Percentiles rank a stretch among this genome's conserved stretches.
These are phyloP conservation scores for Gymnopithys bicolor DNA, from an alignment of 2,797 vertebrate genomes.

Conservation along the genomic window DNA sequence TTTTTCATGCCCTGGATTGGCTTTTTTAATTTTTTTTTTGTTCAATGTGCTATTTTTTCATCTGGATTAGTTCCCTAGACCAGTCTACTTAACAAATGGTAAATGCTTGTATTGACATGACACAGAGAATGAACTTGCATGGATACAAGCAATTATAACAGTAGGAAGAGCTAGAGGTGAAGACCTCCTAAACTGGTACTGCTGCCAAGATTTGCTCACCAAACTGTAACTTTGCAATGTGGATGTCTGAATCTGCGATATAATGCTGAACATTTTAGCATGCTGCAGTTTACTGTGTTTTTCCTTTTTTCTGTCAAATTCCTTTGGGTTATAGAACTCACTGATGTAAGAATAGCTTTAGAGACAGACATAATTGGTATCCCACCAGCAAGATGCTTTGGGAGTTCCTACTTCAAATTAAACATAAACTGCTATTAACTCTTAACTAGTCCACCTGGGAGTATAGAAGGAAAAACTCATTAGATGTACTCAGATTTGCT, in stretches of 20 bases:
- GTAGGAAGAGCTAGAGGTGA: neutral
- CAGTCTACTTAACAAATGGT: neutral
- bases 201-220: neutral
- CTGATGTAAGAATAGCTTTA: neutral
- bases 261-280: neutral
- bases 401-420: conserved; percentile 49
- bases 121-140: neutral
- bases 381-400: neutral
- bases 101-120: neutral
- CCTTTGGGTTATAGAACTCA: neutral
- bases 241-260: neutral
- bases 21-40: too few species aligned
- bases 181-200: neutral
- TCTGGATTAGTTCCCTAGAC: neutral
- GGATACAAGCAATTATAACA: neutral
- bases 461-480: conserved; percentile 21
- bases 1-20: neutral
- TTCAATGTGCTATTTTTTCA: neutral
- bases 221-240: neutral
- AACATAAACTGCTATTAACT: conserved; percentile 15
- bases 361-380: conserved; percentile 10
- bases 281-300: neutral
- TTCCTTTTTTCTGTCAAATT: conserved; percentile 3
- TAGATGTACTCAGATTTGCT: conserved; percentile 17
- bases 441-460: conserved; percentile 24